phyloP scores from a whole-genome alignment of 2,797 vertebrate species.

The Thamnophis elegans region DNA sequence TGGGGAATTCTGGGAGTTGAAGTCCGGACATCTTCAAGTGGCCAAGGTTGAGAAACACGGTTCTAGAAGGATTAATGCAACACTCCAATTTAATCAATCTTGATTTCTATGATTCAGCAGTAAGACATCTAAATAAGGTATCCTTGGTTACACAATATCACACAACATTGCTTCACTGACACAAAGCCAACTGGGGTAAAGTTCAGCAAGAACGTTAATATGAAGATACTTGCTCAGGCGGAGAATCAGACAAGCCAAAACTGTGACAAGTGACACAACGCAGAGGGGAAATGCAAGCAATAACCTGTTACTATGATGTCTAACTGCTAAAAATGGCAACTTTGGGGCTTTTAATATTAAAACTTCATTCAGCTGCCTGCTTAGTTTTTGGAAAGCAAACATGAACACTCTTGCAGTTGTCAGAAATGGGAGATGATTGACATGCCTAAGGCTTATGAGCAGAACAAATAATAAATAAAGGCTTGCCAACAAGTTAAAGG shows the following conservation, averaged over 20 bases:
- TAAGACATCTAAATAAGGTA: neutral
- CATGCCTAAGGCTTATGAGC: neutral
- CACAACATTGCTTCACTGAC: conserved; percentile 40
- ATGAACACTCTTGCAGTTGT: neutral
- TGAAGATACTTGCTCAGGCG: conserved; percentile 37
- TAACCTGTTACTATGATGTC: neutral
- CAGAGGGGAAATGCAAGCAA: neutral
- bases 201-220: conserved; percentile 58
- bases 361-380: neutral
- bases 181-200: conserved; percentile 66
- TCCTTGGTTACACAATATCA: neutral
- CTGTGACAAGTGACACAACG: rapidly evolving
- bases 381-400: neutral
- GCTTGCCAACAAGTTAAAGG: neutral
- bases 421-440: neutral
- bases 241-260: conserved; percentile 38
- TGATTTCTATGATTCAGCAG: neutral
- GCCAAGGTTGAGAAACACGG: no score
- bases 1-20: no score
- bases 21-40: no score
- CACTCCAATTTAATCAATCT: neutral
- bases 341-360: neutral
- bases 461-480: neutral
- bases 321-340: neutral
- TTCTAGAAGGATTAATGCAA: neutral